Base-by-base conservation (phyloP, 1,140 invertebrate species). In the Tetragnatha versicolor region DNA sequence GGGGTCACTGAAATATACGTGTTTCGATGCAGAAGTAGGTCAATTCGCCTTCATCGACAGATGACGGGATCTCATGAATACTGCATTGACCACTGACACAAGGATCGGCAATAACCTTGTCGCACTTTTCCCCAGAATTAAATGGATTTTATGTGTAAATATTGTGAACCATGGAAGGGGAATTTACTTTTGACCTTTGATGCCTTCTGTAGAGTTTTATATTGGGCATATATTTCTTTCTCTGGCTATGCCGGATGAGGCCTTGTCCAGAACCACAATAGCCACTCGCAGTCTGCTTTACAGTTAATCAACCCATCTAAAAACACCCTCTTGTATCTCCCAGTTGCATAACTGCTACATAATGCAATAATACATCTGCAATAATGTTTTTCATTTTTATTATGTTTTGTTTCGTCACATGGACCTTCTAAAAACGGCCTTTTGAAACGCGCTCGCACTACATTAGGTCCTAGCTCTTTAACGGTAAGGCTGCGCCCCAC, bases 41-140 rank as follows among this genome's bases (percentile, higher is more conserved):
- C 53, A 39, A 20, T 45, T 25, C 27, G 29, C 69, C 29, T 73
- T 73, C 69, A 73, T 60, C 22, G 60, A 29, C 53, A 73, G 69
- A 73, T 73, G 69, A 73, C 69, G 49, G 49, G 12, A 22, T 1
- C 55, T 73, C 69, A 73, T 73, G 69, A 73, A 73, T 73, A 55
- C 35, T 60, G 51, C 55, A 73, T 73, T 45, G 69, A 39, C 49
- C 29, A 60, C 22, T 73, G 69, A 55, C 69, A 60, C 39, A 45
- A 51, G 55, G 60, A 60, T 73, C 39, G 42, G 69, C 51, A 73
- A 51, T 42, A 37, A 73, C 53, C 69, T 31, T 60, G 55, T 58
- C 51, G 10, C 51, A 25, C 37, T 42, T 12, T 45, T 17, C 37
- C 53, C 12, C 31, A 9, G 69, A 73, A 73, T 73, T 73, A 73